Percentiles rank a stretch among this genome's conserved stretches.
These are phyloP conservation scores for Corvus moneduloides DNA, from an alignment of 2,113 vertebrate genomes.

Conservation along the genomic window DNA sequence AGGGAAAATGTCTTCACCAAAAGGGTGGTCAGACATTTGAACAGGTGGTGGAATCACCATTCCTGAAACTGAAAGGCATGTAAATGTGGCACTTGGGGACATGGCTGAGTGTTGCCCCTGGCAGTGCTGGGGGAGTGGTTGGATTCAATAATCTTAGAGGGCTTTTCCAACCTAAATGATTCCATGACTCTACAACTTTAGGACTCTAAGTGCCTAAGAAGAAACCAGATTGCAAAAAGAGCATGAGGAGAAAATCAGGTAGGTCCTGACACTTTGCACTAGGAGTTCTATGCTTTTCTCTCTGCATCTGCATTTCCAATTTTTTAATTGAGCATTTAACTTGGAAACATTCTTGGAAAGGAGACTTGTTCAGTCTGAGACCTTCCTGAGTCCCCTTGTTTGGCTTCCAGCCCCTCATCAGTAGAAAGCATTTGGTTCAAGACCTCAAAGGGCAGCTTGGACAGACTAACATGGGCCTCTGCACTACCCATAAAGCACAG, in stretches of 20 bases:
- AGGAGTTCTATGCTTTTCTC: neutral
- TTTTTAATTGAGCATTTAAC: neutral
- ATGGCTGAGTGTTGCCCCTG: neutral
- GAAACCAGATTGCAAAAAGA: neutral
- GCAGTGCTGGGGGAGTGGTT: neutral
- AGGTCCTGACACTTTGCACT: neutral
- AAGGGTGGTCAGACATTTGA: neutral
- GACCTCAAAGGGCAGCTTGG: neutral
- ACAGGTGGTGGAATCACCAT: neutral
- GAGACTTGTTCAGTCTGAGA: neutral
- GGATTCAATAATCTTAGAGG: neutral
- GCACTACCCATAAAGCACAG: too few relatives aligned
- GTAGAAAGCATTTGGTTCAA: neutral
- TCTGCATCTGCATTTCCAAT: neutral
- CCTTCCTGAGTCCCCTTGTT: neutral
- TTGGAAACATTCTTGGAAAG: neutral
- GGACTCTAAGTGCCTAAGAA: neutral
- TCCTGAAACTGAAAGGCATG: neutral
- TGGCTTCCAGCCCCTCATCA: neutral
- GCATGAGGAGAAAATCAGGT: neutral
- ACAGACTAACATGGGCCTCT: too few relatives aligned
- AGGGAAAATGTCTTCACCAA: neutral
- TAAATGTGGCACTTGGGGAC: neutral
- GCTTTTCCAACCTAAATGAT: neutral
- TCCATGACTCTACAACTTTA: neutral